Percentiles rank a stretch among this genome's conserved stretches.
phyloP scores from a whole-genome alignment of 2,113 vertebrate genomes.

The Hassar affinis region DNA sequence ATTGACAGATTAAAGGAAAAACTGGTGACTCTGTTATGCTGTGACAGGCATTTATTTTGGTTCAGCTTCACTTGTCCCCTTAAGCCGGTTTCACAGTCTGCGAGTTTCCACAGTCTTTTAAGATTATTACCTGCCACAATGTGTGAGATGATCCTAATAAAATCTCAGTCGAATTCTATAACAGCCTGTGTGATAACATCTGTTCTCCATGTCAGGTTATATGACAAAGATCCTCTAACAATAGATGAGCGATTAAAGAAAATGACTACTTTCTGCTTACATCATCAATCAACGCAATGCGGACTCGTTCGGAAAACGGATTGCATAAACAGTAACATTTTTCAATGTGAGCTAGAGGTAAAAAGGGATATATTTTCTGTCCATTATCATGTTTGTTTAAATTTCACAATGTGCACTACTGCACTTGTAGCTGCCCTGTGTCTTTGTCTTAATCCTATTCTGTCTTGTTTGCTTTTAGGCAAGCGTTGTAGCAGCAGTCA shows the following conservation, averaged over 20 bases:
- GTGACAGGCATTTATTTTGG: neutral
- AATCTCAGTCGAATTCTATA: neutral
- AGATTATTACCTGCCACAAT: neutral
- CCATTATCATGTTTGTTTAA: neutral
- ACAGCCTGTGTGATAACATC: neutral
- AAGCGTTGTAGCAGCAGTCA: neutral
- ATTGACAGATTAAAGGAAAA: neutral
- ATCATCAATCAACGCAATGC: neutral
- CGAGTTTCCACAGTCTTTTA: neutral
- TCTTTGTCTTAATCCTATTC: neutral
- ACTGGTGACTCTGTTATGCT: neutral
- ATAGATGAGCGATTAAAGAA: neutral
- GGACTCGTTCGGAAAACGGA: neutral
- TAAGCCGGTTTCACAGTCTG: neutral
- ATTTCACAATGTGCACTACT: neutral
- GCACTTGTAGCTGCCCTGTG: neutral
- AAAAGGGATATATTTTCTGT: neutral
- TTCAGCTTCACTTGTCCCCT: slow-evolving; percentile 14
- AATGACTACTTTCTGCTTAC: neutral
- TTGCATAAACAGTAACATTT: slow-evolving; percentile 6
- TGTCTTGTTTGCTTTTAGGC: neutral
- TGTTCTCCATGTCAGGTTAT: slow-evolving; percentile 11
- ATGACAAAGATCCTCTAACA: neutral
- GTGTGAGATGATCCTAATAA: slow-evolving; percentile 10
- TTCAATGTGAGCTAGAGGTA: neutral